phyloP scores from a whole-genome alignment of 2,888 invertebrate genomes.

The Ophion ellenae region DNA sequence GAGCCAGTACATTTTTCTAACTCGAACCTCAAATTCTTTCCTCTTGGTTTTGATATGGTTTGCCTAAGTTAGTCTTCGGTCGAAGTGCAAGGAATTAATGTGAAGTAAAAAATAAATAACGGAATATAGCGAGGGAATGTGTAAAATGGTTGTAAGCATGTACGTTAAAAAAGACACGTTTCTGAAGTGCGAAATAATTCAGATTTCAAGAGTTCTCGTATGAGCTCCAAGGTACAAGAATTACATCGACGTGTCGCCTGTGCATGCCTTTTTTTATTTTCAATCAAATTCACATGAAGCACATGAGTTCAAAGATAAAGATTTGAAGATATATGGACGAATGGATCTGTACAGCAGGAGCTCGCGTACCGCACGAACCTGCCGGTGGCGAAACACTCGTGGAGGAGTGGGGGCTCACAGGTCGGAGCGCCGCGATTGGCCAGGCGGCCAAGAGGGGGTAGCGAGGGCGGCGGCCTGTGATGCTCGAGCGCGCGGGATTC shows the following conservation, averaged over 20 bases:
- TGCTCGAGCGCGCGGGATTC: too few species aligned
- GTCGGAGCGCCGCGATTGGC: too few species aligned
- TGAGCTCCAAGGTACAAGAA: slow-evolving; percentile 3
- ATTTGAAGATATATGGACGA: neutral
- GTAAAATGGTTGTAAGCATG: neutral
- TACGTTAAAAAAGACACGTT: neutral
- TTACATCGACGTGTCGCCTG: neutral
- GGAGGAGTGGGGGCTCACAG: too few species aligned
- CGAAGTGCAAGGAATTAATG: neutral
- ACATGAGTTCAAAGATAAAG: neutral
- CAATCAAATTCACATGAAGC: neutral
- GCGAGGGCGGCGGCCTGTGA: too few species aligned
- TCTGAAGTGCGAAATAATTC: neutral
- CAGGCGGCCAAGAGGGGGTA: too few species aligned
- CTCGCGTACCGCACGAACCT: neutral
- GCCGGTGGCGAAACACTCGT: neutral
- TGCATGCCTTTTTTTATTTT: neutral
- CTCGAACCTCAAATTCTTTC: too few species aligned
- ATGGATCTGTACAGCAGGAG: neutral
- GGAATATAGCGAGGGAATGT: neutral
- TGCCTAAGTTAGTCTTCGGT: too few species aligned
- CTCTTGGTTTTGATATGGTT: too few species aligned
- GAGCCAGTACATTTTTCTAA: too few species aligned
- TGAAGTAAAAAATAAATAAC: neutral
- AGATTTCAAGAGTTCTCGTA: neutral